Evolutionary conservation across 2,888 invertebrate species (phyloP).

Genomic region (Drosophila peninsularis): DNA sequence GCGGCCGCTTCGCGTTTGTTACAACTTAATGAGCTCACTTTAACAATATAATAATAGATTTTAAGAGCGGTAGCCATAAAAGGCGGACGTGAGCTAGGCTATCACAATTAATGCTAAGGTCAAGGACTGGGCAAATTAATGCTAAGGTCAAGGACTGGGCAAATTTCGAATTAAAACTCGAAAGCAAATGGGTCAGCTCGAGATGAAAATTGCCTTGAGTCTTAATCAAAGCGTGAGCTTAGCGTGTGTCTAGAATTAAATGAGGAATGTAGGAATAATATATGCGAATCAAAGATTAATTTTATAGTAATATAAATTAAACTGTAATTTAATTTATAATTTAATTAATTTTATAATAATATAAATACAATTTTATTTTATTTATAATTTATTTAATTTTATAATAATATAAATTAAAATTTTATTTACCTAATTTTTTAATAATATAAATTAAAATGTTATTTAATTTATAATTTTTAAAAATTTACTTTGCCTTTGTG

Average conservation of each 20-base stretch:
- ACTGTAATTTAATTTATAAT: too few species aligned
- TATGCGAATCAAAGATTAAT: too few species aligned
- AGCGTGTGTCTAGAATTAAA: background rate
- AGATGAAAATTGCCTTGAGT: conserved; percentile 35
- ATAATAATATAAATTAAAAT: too few species aligned
- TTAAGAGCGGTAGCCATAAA: conserved; percentile 58
- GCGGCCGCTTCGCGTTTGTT: conserved; percentile 39
- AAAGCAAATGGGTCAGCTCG: conserved; percentile 57
- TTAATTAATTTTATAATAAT: too few species aligned
- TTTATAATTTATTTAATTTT: too few species aligned
- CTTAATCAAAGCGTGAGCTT: background rate
- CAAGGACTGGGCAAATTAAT: conserved; percentile 61
- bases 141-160: conserved; percentile 65
- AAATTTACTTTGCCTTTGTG: too few species aligned
- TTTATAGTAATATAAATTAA: too few species aligned
- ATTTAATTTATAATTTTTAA: too few species aligned
- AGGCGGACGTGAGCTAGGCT: conserved; percentile 42
- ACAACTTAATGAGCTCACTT: conserved; percentile 60
- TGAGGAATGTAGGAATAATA: background rate
- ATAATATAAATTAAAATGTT: too few species aligned
- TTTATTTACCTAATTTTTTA: too few species aligned
- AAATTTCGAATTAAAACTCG: conserved; percentile 26
- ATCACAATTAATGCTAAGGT: conserved; percentile 43
- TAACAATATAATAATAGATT: conserved; percentile 59
- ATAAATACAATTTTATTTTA: too few species aligned